Percentiles rank a stretch among this genome's conserved stretches.
Evolutionary conservation across 1,140 invertebrate genomes (phyloP).

Genomic region (Pygmarrhopalites habei): DNA sequence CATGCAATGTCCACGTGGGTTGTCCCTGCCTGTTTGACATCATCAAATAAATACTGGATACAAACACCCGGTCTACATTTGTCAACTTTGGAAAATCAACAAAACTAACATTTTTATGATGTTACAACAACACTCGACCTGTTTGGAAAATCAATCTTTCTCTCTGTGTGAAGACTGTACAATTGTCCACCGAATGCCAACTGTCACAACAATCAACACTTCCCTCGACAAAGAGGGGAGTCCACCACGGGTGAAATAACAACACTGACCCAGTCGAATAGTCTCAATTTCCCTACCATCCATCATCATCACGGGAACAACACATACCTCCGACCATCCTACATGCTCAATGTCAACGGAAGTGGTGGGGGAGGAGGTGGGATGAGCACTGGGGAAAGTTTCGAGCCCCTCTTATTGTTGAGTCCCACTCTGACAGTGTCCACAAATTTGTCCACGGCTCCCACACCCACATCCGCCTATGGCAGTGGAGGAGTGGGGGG

Average conservation of each 20-base stretch:
- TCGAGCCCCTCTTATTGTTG: background rate
- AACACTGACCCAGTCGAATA: slow-evolving; percentile 5
- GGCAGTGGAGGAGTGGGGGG: background rate
- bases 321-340: background rate
- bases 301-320: background rate
- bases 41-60: too few relatives aligned
- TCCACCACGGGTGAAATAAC: background rate
- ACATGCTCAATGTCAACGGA: background rate
- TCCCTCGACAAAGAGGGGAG: background rate
- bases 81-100: too few relatives aligned
- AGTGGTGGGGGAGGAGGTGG: background rate
- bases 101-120: too few relatives aligned
- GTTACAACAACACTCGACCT: too few relatives aligned
- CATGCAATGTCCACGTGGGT: background rate
- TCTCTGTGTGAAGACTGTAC: background rate
- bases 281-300: background rate
- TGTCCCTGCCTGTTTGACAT: too few relatives aligned
- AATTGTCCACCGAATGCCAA: background rate
- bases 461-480: background rate
- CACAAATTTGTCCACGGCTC: background rate
- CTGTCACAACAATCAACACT: slow-evolving; percentile 2
- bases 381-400: too few relatives aligned
- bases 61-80: too few relatives aligned
- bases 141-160: background rate
- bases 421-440: background rate